Conservation (phyloP, 2,797 vertebrate genomes). For the Anniella stebbinsi region DNA sequence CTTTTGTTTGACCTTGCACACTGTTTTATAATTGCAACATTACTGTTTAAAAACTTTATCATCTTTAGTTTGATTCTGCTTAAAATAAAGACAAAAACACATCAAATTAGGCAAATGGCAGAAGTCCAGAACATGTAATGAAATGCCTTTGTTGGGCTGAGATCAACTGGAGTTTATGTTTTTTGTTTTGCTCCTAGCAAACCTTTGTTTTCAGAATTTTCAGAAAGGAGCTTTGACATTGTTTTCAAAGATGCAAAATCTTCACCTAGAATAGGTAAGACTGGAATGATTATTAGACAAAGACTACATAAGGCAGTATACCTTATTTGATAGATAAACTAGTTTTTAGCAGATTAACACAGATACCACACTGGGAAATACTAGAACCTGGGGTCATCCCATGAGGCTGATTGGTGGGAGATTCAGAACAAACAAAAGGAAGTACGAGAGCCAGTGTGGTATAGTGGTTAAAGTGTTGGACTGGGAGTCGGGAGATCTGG, state of each 20-base stretch:
- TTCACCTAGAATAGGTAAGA: background rate
- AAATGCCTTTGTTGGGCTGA: background rate
- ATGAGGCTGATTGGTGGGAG: too few relatives aligned
- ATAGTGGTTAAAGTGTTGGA: too few relatives aligned
- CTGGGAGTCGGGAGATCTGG: too few relatives aligned
- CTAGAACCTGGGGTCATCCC: too few relatives aligned
- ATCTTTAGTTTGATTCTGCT: background rate
- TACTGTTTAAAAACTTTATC: conserved; percentile 17
- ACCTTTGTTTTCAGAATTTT: background rate
- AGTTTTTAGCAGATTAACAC: background rate
- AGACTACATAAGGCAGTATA: background rate
- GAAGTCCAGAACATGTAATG: background rate
- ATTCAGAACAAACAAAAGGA: too few relatives aligned
- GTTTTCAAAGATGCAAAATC: background rate
- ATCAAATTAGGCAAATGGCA: background rate
- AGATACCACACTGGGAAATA: background rate
- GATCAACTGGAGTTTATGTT: conserved; percentile 15
- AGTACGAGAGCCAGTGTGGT: too few relatives aligned
- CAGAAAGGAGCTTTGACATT: background rate
- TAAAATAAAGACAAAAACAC: conserved; percentile 18
- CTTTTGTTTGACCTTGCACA: background rate
- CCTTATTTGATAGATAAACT: background rate
- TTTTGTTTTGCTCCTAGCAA: conserved; percentile 4
- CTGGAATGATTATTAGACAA: background rate
- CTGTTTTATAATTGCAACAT: conserved; percentile 24